Conservation (phyloP, 2,113 vertebrate species). For the Butastur rufipennis region DNA sequence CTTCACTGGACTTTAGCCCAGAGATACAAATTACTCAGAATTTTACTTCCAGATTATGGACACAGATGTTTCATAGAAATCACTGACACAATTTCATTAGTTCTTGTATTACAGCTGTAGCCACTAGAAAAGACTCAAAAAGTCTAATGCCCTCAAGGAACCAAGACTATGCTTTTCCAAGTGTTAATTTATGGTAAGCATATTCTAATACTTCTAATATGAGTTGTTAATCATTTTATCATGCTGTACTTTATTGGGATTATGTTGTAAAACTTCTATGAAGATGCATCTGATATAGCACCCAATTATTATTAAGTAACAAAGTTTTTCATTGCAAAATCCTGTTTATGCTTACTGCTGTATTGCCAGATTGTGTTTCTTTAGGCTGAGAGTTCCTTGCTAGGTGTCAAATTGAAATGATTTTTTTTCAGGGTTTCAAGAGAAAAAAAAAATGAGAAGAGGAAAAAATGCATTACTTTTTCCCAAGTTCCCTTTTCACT, state of each 20-base stretch:
- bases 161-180: not conserved
- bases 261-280: not conserved
- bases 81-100: not conserved
- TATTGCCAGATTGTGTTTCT: not conserved
- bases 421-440: not conserved
- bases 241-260: not conserved
- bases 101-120: not conserved
- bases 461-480: not conserved
- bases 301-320: not conserved
- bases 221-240: not conserved
- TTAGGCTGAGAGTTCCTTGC: not conserved
- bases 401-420: not conserved
- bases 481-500: not conserved
- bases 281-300: not conserved
- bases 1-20: not conserved
- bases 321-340: not conserved
- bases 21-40: not conserved
- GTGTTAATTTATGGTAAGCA: not conserved
- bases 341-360: not conserved
- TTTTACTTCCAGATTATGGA: not conserved
- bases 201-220: not conserved
- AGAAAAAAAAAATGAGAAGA: not conserved
- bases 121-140: not conserved
- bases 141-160: not conserved
- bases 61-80: not conserved